Evolutionary conservation across 2,888 invertebrate species (phyloP), one percentile per base, ranked within the genome.

Genomic region (Mystacides longicornis): DNA sequence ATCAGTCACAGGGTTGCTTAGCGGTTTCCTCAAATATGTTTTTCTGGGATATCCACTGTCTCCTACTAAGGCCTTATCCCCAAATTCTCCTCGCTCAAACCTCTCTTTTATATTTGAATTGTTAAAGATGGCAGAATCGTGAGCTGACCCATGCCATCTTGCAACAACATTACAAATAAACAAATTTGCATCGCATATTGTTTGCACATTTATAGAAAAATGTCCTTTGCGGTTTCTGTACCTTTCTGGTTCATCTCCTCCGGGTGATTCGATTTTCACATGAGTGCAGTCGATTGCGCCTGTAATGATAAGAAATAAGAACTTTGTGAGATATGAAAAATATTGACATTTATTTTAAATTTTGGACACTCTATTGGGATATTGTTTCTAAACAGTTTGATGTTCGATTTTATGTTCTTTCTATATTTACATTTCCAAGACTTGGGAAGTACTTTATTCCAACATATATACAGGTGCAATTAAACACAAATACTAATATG

Each of bases 141-240:
- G 23, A n/a, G 49, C 23, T n/a, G 49, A 49, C 5, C 49, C 49
- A n/a, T 21, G 49, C 49, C 49, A 49, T 23, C 23, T 49, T 14
- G 23, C 49, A 49, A 49, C 49, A 49, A 49, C 4, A n/a, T 49
- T 21, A 5, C 18, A 16, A 18, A 43, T 43, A 16, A 11, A 43
- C 16, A 43, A 18, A 5, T 11, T 16, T 43, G 43, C 43, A 43
- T 43, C 16, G 16, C 43, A 43, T 4, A 43, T 16, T 16, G 16
- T 16, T 43, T 43, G 43, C 18, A 43, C 43, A 43, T 43, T 43
- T 5, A 43, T 5, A 18, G 43, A 43, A 43, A 43, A 43, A 43
- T 43, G 16, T 5, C 43, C 43, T 43, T 43, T 43, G 16, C 43
- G 43, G 16, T 43, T 43, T n/a, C 43, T 43, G 16, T 16, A 43